Conservation (phyloP, 2,113 vertebrate species). For the Apaloderma vittatum region DNA sequence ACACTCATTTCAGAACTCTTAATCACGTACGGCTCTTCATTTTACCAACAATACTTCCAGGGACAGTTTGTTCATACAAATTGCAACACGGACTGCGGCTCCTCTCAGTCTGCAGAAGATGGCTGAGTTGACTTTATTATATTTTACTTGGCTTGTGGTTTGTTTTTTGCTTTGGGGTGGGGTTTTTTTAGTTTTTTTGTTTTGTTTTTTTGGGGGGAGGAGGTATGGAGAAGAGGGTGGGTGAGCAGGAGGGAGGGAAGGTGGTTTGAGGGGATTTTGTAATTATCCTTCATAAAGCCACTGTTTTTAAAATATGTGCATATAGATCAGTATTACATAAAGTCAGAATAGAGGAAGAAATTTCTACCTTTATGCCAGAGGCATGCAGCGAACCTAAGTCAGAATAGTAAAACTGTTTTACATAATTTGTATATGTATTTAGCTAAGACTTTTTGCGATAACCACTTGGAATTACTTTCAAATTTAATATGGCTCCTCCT, state of each 20-base stretch:
- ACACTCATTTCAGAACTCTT: not conserved
- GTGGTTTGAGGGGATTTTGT: not conserved
- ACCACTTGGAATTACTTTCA: not conserved
- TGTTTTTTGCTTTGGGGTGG: too few species aligned
- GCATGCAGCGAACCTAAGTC: not conserved
- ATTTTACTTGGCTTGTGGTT: not conserved
- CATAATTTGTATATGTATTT: constrained; percentile 10
- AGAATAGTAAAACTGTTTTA: not conserved
- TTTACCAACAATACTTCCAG: not conserved
- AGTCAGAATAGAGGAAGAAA: not conserved
- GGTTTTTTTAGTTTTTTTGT: not conserved
- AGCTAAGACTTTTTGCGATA: not conserved
- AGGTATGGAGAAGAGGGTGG: not conserved
- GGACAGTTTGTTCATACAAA: not conserved
- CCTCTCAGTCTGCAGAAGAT: too few species aligned
- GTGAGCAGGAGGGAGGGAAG: not conserved
- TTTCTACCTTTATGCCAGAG: constrained; percentile 5
- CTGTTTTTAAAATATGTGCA: not conserved
- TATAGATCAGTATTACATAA: not conserved
- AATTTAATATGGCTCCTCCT: not conserved
- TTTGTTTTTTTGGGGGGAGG: not conserved
- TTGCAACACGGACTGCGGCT: not conserved
- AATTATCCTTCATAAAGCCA: not conserved
- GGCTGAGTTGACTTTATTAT: not conserved
- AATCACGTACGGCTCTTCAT: not conserved